Conservation (phyloP, 2,797 vertebrate species). For the Coendou prehensilis region DNA sequence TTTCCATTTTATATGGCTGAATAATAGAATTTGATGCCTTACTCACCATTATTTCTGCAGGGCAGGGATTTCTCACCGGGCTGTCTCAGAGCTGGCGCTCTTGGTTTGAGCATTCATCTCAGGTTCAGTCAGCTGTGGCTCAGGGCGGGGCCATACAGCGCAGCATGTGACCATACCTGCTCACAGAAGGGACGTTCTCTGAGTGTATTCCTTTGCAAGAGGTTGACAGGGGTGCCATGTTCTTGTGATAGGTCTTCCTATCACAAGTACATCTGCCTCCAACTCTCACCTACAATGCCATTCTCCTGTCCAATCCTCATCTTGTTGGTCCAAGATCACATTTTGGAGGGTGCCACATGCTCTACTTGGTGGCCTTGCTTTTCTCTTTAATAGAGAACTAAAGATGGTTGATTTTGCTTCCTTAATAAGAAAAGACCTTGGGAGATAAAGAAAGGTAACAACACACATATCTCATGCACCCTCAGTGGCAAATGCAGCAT, state of each 20-base stretch:
- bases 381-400: background rate
- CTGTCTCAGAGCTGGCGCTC: background rate
- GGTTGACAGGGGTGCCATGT: background rate
- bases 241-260: background rate
- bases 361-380: background rate
- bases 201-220: background rate
- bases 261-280: background rate
- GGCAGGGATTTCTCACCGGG: background rate
- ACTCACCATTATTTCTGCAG: background rate
- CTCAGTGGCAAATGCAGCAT: no score
- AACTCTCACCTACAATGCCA: background rate
- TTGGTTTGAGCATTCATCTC: background rate
- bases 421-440: background rate
- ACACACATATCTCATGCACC: background rate
- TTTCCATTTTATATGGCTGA: background rate
- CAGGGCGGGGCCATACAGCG: background rate
- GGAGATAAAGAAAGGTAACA: background rate
- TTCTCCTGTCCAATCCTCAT: background rate
- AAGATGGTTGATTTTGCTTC: background rate
- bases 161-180: background rate
- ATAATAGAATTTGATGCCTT: background rate
- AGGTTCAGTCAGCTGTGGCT: background rate
- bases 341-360: background rate
- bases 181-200: background rate
- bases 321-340: background rate